Evolutionary conservation across 2,113 vertebrate species (phyloP).

Genomic region (Stigmatopora nigra): DNA sequence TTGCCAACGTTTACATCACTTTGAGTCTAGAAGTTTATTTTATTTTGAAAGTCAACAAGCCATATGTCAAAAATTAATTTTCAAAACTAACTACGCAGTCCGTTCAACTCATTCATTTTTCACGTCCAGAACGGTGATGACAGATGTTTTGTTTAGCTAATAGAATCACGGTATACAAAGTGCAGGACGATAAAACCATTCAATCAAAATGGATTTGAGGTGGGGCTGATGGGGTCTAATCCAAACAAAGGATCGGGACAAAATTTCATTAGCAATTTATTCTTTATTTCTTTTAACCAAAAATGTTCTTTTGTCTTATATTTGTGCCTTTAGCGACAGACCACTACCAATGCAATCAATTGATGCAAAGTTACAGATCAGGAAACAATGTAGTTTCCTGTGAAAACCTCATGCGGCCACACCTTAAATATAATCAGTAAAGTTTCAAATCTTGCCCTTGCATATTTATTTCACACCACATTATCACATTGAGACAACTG

Average conservation of each 20-base stretch:
- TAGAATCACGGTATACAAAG: constrained; percentile 2
- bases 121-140: constrained; percentile 8
- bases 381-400: not conserved
- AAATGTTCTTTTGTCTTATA: not conserved
- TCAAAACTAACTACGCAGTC: not conserved
- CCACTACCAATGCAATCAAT: not conserved
- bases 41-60: not conserved
- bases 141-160: constrained; percentile 28
- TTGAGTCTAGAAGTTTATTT: not conserved
- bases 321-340: too few species aligned
- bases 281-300: not conserved
- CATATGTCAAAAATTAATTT: not conserved
- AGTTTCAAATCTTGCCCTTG: not conserved
- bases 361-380: not conserved
- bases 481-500: not conserved
- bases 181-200: rapidly evolving
- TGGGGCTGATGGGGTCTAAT: constrained; percentile 24
- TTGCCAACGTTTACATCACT: not conserved
- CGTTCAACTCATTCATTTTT: constrained; percentile 16
- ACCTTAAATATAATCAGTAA: not conserved
- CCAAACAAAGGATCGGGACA: constrained; percentile 34
- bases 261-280: not conserved
- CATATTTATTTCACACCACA: not conserved
- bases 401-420: not conserved
- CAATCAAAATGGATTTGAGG: constrained; percentile 35